phyloP scores from a whole-genome alignment of 2,797 vertebrate genomes.

The Emys orbicularis region DNA sequence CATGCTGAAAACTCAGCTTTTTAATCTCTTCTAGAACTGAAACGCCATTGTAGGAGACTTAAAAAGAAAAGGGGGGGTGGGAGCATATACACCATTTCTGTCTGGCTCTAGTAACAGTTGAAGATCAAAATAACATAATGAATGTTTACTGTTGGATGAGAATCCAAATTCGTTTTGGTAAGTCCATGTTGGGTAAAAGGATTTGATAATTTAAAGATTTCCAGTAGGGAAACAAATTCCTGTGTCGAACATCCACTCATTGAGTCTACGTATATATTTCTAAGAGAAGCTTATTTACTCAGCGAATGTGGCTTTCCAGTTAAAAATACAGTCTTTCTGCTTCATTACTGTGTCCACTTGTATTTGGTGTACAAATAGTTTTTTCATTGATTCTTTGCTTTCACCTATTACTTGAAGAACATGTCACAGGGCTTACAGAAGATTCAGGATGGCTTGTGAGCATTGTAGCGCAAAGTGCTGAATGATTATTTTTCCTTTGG shows the following conservation, averaged over 20 bases:
- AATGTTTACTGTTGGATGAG: constrained; percentile 57
- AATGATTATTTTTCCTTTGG: constrained; percentile 43
- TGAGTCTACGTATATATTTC: neutral
- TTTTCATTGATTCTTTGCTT: constrained; percentile 19
- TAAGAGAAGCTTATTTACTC: constrained; percentile 68
- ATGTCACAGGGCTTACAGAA: constrained; percentile 16
- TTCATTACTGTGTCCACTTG: constrained; percentile 45
- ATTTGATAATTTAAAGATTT: constrained; percentile 65
- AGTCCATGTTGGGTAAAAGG: constrained; percentile 26
- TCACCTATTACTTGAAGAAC: constrained; percentile 31
- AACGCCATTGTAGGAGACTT: neutral
- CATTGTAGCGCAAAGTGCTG: neutral
- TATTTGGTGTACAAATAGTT: constrained; percentile 52
- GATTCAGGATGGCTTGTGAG: constrained; percentile 48
- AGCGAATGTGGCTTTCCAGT: constrained; percentile 51
- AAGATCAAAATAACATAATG: constrained; percentile 61
- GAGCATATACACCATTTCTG: neutral
- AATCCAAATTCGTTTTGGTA: constrained; percentile 57
- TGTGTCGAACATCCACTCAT: constrained; percentile 25
- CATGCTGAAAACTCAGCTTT: neutral
- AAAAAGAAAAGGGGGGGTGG: neutral
- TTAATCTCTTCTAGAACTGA: neutral
- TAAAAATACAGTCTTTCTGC: constrained; percentile 55
- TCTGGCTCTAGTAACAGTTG: neutral
- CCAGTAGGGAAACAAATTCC: constrained; percentile 39